Percentiles rank a stretch among this genome's conserved stretches.
Evolutionary conservation across 2,113 vertebrate species (phyloP).

Genomic region (Eolophus roseicapilla): DNA sequence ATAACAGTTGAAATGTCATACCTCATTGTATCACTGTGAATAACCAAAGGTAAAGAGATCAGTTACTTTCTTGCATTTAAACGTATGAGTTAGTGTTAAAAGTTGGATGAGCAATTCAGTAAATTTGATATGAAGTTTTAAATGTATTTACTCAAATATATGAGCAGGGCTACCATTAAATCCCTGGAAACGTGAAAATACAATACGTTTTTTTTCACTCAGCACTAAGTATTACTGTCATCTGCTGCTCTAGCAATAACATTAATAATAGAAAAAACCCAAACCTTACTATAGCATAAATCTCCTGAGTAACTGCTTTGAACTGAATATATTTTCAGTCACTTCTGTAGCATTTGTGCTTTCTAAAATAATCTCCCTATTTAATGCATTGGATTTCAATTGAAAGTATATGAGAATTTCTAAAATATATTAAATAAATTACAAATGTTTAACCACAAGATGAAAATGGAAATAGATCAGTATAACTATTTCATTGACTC

Average conservation of each 20-base stretch:
- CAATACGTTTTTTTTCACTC: not conserved
- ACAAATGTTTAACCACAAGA: not conserved
- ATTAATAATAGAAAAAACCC: accelerated
- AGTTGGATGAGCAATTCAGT: not conserved
- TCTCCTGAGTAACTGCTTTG: not conserved
- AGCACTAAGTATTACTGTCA: not conserved
- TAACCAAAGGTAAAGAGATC: not conserved
- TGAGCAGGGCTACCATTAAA: not conserved
- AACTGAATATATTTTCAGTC: not conserved
- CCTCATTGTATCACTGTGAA: not conserved
- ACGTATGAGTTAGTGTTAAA: not conserved
- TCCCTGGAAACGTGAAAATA: not conserved
- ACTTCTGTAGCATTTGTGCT: not conserved
- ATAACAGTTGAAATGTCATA: not conserved
- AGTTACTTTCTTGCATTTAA: not conserved
- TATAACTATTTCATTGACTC: not conserved
- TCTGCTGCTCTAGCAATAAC: not conserved
- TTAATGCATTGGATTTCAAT: not conserved
- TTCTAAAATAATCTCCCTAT: not conserved
- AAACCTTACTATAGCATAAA: not conserved
- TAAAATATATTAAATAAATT: not conserved
- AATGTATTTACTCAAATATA: not conserved
- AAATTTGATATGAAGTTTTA: not conserved
- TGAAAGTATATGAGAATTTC: not conserved
- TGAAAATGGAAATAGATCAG: not conserved